A percentile compares a stretch with the other conserved stretches of the same genome.
Conservation (phyloP, 2,797 vertebrate genomes). For the Astyanax mexicanus region DNA sequence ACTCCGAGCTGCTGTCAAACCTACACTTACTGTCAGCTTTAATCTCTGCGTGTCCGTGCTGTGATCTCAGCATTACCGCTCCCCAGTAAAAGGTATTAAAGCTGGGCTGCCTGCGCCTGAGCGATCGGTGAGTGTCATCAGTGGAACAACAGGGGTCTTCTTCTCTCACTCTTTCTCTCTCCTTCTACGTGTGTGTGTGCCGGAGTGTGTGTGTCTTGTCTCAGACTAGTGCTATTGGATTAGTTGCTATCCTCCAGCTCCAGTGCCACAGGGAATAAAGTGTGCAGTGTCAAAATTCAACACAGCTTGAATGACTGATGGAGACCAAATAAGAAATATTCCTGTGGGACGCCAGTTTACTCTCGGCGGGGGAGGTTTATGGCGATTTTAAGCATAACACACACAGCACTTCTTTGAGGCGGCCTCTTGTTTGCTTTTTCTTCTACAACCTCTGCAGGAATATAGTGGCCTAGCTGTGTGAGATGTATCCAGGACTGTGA, state of each 20-base stretch:
- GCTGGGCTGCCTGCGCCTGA: conserved; percentile 37
- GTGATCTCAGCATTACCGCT: conserved; percentile 57
- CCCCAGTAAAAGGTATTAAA: conserved; percentile 48
- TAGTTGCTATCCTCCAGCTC: conserved; percentile 32
- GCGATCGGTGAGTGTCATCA: conserved; percentile 55
- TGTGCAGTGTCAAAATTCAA: conserved; percentile 32
- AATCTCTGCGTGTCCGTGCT: conserved; percentile 49
- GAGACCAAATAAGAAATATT: conserved; percentile 32
- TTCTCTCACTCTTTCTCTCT: conserved; percentile 12
- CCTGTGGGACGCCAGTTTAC: not conserved
- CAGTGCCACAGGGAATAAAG: conserved; percentile 38
- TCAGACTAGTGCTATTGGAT: conserved; percentile 40
- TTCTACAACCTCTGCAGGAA: not conserved
- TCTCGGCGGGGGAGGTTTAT: not conserved
- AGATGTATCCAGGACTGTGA: not conserved
- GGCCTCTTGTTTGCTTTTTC: not conserved
- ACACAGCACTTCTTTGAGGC: not conserved
- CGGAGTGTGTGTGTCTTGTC: conserved; percentile 17
- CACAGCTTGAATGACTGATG: conserved; percentile 29
- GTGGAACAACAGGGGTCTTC: conserved; percentile 51
- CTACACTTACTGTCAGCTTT: conserved; percentile 48
- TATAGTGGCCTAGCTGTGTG: not conserved
- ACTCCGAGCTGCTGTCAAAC: conserved; percentile 35
- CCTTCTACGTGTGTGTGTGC: not conserved
- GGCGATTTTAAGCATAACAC: not conserved